These are phyloP conservation scores for Cheirogaleus medius DNA, from an alignment of 2,113 vertebrate species.

Conservation along the genomic window DNA sequence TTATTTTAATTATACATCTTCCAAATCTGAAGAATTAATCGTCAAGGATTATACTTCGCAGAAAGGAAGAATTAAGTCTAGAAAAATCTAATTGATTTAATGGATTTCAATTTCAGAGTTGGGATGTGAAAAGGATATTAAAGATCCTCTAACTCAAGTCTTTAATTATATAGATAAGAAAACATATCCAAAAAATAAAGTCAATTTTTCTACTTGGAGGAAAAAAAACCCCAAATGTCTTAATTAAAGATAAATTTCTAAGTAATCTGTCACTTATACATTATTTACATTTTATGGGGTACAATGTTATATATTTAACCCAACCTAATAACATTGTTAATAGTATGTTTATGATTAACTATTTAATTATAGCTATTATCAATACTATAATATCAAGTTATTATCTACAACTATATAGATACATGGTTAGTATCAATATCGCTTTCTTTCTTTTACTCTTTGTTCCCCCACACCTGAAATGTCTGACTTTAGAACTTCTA, in stretches of 20 bases:
- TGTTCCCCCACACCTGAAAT: not conserved
- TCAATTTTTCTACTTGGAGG: not conserved
- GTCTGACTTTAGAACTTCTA: not conserved
- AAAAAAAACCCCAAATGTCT: not conserved
- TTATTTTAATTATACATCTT: not conserved
- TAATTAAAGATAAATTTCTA: not conserved
- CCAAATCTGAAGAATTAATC: not conserved
- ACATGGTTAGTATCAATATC: not conserved
- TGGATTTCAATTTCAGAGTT: not conserved
- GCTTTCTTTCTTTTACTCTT: not conserved
- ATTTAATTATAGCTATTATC: too few species aligned
- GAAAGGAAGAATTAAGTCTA: not conserved
- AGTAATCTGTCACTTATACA: not conserved
- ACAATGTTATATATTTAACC: not conserved
- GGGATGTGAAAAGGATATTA: not conserved
- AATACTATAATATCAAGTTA: too few species aligned
- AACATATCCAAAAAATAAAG: not conserved
- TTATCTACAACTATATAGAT: too few species aligned
- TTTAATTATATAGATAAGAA: not conserved
- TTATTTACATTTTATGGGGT: not conserved
- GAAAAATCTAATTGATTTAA: not conserved
- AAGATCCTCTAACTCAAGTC: not conserved
- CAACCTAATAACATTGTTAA: not conserved
- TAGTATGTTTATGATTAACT: too few species aligned
- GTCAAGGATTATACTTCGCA: not conserved